phyloP scores from a whole-genome alignment of 2,888 invertebrate species.

The Selenia dentaria region DNA sequence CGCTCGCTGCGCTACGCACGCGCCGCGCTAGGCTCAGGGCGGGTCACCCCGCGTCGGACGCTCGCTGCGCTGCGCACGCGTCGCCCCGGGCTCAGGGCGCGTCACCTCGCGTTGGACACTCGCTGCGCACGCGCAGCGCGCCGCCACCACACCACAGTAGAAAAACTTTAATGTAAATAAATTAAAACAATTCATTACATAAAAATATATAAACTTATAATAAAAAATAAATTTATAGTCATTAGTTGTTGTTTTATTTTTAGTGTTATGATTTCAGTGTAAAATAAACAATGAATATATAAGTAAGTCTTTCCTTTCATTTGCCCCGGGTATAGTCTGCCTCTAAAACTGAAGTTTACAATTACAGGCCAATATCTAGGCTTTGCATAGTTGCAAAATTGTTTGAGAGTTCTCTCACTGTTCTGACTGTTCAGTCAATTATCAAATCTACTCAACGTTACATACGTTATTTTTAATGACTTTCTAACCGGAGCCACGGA shows the following conservation, averaged over 20 bases:
- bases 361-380: too few relatives aligned
- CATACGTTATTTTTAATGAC: too few relatives aligned
- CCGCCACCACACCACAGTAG: constrained; percentile 17
- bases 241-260: constrained; percentile 74
- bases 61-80: constrained; percentile 52
- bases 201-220: constrained; percentile 44
- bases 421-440: too few relatives aligned
- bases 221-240: constrained; percentile 68
- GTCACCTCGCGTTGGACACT: constrained; percentile 51
- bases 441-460: too few relatives aligned
- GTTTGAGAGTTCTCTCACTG: too few relatives aligned
- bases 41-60: constrained; percentile 48
- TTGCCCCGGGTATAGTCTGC: too few relatives aligned
- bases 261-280: constrained; percentile 57
- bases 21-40: constrained; percentile 43
- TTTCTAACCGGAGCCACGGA: too few relatives aligned
- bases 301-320: constrained; percentile 36
- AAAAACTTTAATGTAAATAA: constrained; percentile 61
- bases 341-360: too few relatives aligned
- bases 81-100: constrained; percentile 45
- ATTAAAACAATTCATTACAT: constrained; percentile 48
- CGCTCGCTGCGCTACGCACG: constrained; percentile 56
- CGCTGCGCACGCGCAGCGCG: too few relatives aligned
- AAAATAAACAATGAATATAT: constrained; percentile 58
- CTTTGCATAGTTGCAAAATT: too few relatives aligned